Evolutionary conservation across 2,888 invertebrate genomes (phyloP).

Genomic region (Leptinotarsa juncta): DNA sequence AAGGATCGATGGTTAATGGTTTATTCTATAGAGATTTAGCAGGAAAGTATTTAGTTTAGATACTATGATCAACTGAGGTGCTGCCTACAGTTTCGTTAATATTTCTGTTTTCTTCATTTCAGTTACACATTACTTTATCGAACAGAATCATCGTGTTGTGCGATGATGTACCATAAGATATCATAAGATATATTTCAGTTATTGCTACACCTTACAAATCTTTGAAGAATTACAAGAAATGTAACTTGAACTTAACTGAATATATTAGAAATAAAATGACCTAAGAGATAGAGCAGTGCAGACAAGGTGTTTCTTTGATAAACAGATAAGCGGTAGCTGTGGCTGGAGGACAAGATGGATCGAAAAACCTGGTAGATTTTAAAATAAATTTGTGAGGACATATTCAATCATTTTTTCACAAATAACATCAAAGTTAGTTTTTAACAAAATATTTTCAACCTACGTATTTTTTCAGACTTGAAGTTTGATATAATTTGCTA

Average conservation of each 20-base stretch:
- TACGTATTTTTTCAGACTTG: background rate
- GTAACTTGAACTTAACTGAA: too few relatives aligned
- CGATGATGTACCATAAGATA: too few relatives aligned
- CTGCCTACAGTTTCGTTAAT: too few relatives aligned
- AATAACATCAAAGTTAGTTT: background rate
- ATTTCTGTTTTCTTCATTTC: too few relatives aligned
- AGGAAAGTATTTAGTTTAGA: background rate
- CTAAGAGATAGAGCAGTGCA: too few relatives aligned
- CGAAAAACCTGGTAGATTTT: background rate
- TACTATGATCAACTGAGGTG: background rate
- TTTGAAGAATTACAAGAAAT: too few relatives aligned
- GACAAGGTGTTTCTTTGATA: background rate
- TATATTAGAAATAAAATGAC: too few relatives aligned
- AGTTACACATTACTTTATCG: too few relatives aligned
- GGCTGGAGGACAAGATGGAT: background rate
- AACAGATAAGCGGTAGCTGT: background rate
- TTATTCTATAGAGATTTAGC: slow-evolving; percentile 3
- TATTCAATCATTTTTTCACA: background rate
- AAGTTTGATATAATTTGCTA: background rate
- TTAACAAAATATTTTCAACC: background rate
- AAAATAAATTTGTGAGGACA: background rate
- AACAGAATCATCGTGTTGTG: too few relatives aligned
- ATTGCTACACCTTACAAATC: too few relatives aligned
- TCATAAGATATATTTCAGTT: too few relatives aligned
- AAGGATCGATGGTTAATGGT: slow-evolving; percentile 28